phyloP scores from a whole-genome alignment of 2,797 vertebrate genomes.

The Falco peregrinus region DNA sequence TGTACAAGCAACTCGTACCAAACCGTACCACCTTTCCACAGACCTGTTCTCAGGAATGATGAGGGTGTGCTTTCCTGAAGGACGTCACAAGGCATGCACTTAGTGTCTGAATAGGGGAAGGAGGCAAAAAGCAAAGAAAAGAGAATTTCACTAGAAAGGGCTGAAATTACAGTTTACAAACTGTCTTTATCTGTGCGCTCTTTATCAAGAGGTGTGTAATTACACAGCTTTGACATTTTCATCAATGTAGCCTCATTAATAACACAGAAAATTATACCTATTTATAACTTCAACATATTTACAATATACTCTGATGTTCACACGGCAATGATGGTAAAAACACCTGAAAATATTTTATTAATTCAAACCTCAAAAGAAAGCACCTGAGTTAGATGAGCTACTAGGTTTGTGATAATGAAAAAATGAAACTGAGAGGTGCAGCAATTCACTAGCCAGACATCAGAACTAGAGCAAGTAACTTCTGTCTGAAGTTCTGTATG shows the following conservation, averaged over 20 bases:
- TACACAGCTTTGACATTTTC: slow-evolving; percentile 67
- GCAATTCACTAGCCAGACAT: not conserved
- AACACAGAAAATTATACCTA: slow-evolving; percentile 58
- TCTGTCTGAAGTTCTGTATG: not conserved
- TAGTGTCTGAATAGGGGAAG: not conserved
- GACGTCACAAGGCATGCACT: not conserved
- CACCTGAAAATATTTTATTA: slow-evolving; percentile 3
- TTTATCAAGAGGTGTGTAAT: slow-evolving; percentile 43
- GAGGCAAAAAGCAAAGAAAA: not conserved
- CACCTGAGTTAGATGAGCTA: not conserved
- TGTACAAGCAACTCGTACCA: not conserved
- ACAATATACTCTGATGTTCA: slow-evolving; percentile 35
- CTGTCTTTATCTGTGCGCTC: not conserved
- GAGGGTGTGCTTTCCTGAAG: not conserved
- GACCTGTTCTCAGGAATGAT: not conserved
- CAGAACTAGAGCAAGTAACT: not conserved
- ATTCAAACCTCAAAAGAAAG: not conserved
- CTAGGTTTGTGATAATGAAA: not conserved
- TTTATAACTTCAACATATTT: slow-evolving; percentile 59
- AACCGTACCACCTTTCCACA: no score
- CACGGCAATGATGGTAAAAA: not conserved
- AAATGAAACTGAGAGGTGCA: not conserved
- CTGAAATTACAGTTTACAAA: slow-evolving; percentile 35
- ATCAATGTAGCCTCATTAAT: slow-evolving; percentile 56
- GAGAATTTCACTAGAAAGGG: not conserved